Conservation (phyloP, 2,113 vertebrate genomes). For the Chaetops frenatus region DNA sequence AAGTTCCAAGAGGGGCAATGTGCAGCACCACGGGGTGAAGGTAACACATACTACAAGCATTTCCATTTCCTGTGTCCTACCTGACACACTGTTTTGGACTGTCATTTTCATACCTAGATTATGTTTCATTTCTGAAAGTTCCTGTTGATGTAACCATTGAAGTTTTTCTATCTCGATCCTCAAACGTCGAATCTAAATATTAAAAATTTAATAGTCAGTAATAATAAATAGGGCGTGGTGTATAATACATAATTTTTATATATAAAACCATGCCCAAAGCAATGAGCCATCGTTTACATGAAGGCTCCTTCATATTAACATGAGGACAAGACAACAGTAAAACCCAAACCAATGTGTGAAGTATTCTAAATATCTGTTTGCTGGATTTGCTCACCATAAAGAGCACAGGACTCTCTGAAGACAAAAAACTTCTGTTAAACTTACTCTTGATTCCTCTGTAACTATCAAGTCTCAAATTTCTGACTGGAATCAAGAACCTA, state of each 20-base stretch:
- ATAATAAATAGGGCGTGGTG: background rate
- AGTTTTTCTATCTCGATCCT: conserved; percentile 97
- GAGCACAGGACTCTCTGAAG: background rate
- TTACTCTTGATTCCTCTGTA: background rate
- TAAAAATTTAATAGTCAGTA: background rate
- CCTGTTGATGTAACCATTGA: conserved; percentile 96
- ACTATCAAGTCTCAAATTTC: background rate
- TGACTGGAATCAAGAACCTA: background rate
- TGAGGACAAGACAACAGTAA: background rate
- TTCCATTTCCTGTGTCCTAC: background rate
- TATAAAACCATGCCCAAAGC: background rate
- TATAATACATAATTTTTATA: background rate
- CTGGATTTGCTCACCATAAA: background rate
- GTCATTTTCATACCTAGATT: conserved; percentile 81
- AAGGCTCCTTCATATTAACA: background rate
- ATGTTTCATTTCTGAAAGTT: conserved; percentile 96
- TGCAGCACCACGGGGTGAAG: background rate
- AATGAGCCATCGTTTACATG: background rate
- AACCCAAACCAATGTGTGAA: background rate
- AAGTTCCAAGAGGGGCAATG: background rate
- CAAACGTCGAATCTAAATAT: conserved; percentile 86
- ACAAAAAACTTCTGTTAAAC: background rate
- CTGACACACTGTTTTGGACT: background rate
- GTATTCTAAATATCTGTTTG: background rate
- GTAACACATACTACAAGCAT: background rate